Evolutionary conservation across 2,797 vertebrate genomes (phyloP).

Genomic region (Bradypus variegatus): DNA sequence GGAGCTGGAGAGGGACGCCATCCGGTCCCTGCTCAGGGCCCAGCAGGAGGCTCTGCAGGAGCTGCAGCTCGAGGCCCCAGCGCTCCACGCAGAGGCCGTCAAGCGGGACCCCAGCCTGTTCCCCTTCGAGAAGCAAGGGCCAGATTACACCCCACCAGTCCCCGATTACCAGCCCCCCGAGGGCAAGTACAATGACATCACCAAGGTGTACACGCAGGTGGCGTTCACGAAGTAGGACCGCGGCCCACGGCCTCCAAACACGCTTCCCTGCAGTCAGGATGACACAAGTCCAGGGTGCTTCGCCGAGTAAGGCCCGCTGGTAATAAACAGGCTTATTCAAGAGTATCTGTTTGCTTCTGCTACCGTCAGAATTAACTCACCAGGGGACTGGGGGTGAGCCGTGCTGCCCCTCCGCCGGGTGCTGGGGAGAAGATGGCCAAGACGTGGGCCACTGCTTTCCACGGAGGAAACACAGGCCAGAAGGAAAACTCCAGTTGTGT

Average conservation of each 20-base stretch:
- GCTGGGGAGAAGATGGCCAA: not conserved
- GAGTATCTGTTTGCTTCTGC: not conserved
- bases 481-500: not conserved
- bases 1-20: slow-evolving; percentile 74
- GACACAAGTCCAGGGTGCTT: not conserved
- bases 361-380: not conserved
- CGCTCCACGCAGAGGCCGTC: slow-evolving; percentile 83
- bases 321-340: slow-evolving; percentile 40
- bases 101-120: slow-evolving; percentile 80
- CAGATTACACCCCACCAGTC: slow-evolving; percentile 80
- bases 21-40: slow-evolving; percentile 78
- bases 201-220: slow-evolving; percentile 84
- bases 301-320: not conserved
- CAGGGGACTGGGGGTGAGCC: not conserved
- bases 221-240: slow-evolving; percentile 49
- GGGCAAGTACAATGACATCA: slow-evolving; percentile 86
- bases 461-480: not conserved
- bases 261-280: not conserved
- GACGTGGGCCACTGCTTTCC: not conserved
- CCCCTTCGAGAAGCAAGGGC: slow-evolving; percentile 84
- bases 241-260: not conserved
- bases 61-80: slow-evolving; percentile 82
- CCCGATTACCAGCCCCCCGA: slow-evolving; percentile 84
- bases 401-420: not conserved
- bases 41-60: slow-evolving; percentile 87